A percentile compares a stretch with the other conserved stretches of the same genome.
Evolutionary conservation across 2,797 vertebrate species (phyloP).

Genomic region (Australoheros facetus): DNA sequence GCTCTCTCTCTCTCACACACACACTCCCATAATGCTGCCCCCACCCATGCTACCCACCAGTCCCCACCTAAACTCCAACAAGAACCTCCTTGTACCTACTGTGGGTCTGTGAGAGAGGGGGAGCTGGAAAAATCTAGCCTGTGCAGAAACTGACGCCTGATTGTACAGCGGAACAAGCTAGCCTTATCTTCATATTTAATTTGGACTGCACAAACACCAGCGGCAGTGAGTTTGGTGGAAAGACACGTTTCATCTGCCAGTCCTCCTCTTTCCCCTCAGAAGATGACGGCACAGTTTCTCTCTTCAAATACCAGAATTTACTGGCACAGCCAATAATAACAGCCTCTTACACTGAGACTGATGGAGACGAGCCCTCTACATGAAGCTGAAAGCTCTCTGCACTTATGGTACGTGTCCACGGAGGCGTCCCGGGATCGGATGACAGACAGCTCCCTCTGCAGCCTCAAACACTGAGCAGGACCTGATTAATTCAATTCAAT

Average conservation of each 20-base stretch:
- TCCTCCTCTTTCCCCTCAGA: neutral
- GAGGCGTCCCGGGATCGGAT: too few relatives aligned
- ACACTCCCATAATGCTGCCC: constrained; percentile 23
- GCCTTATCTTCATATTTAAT: constrained; percentile 68
- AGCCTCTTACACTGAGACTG: neutral
- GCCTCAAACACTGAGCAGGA: neutral
- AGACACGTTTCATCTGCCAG: constrained; percentile 21
- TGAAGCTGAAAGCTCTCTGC: neutral
- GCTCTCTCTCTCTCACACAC: neutral
- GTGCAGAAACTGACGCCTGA: constrained; percentile 56
- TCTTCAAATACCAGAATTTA: neutral
- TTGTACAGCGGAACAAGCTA: constrained; percentile 57
- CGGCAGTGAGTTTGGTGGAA: constrained; percentile 27
- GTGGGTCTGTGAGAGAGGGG: constrained; percentile 25
- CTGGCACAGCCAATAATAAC: neutral
- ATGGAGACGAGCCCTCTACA: neutral
- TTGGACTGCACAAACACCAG: constrained; percentile 50
- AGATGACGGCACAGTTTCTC: neutral
- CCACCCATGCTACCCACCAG: constrained; percentile 55
- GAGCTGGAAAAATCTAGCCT: constrained; percentile 59
- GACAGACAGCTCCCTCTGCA: too few relatives aligned
- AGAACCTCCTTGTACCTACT: constrained; percentile 74
- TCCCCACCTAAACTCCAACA: constrained; percentile 55
- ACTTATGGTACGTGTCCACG: too few relatives aligned
- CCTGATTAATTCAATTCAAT: too few relatives aligned